Base-by-base conservation (phyloP, 2,113 vertebrate genomes). In the Phylloscopus whistleri region DNA sequence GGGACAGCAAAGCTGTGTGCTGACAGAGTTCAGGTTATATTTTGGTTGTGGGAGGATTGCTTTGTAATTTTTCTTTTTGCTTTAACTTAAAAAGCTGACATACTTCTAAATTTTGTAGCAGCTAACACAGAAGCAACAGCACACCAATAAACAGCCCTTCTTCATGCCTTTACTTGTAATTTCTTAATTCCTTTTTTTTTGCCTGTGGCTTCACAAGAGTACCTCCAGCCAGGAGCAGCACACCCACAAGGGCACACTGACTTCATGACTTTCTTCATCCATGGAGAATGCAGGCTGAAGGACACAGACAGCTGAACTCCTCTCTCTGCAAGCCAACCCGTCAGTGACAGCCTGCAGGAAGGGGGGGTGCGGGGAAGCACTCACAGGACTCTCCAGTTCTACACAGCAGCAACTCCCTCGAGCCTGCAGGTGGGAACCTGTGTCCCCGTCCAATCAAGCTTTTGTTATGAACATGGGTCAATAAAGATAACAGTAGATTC, bases 391-490 rank as follows among this genome's bases (percentile, higher is more conserved):
- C 68, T 28, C 43, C 67, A 23, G 44, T 7, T 21, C 75, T 43
- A 0, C 0, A 60, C 10, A 35, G 24, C 41, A 31, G 46, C 10
- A 11, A 23, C 21, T 21, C 46, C 66, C 44, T 20, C 2, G 17
- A 87, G 21, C 39, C 55, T 9, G 1, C 23, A 21, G 41, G 27
- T 7, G 2, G 11, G 13, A 79, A 51, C n/a, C 16, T 26, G 13
- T 21, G n/a, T 52, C 13, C 17, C 48, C 8, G 31, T 46, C 30
- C 11, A 48, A 10, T 7, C 49, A n/a, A 63, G 22, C 44, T 43
- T 74, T 37, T 49, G 12, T 21, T 52, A 14, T 0, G 1, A 72
- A 83, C 23, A 18, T 0, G 0, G 26, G 22, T 22, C 1, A 1
- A 26, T 28, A 70, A 52, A 87, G 28, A 3, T 13, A 67, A 64